Evolutionary conservation across 2,797 vertebrate genomes (phyloP).

Genomic region (Molossus molossus): DNA sequence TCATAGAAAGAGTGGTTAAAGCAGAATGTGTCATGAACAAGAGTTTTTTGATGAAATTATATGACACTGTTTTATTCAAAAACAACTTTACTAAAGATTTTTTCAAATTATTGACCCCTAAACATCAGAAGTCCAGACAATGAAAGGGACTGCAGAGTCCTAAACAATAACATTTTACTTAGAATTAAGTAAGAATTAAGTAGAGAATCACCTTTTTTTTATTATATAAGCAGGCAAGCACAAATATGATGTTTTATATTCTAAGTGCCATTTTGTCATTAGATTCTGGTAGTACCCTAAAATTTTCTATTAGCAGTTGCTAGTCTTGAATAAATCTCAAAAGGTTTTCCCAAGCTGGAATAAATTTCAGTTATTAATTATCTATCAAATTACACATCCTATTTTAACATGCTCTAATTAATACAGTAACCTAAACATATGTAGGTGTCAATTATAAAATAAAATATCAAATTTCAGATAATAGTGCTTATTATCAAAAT

Average conservation of each 20-base stretch:
- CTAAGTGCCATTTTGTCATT: constrained; percentile 66
- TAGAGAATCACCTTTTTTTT: constrained; percentile 52
- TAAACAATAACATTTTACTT: constrained; percentile 64
- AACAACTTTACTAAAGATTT: constrained; percentile 64
- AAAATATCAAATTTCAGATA: constrained; percentile 70
- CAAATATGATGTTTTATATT: constrained; percentile 34
- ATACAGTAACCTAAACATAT: constrained; percentile 56
- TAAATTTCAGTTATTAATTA: constrained; percentile 70
- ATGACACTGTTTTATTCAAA: constrained; percentile 78
- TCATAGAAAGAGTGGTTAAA: constrained; percentile 92
- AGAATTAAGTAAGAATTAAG: constrained; percentile 67
- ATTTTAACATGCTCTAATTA: constrained; percentile 68
- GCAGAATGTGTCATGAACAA: constrained; percentile 91
- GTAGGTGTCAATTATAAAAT: constrained; percentile 56
- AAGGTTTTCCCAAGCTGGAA: constrained; percentile 71
- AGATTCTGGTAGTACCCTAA: constrained; percentile 57
- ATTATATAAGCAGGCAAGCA: constrained; percentile 45
- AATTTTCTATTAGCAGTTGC: constrained; percentile 52
- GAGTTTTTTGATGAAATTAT: constrained; percentile 88
- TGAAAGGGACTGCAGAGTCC: constrained; percentile 56
- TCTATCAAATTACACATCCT: constrained; percentile 50
- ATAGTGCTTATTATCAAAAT: constrained; percentile 52
- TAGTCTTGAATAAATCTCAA: constrained; percentile 62
- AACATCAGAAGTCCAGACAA: constrained; percentile 62
- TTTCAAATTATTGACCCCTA: constrained; percentile 55